Evolutionary conservation across 2,797 vertebrate species (phyloP), one percentile per base, ranked within the genome.

Genomic region (Hemibagrus guttatus): DNA sequence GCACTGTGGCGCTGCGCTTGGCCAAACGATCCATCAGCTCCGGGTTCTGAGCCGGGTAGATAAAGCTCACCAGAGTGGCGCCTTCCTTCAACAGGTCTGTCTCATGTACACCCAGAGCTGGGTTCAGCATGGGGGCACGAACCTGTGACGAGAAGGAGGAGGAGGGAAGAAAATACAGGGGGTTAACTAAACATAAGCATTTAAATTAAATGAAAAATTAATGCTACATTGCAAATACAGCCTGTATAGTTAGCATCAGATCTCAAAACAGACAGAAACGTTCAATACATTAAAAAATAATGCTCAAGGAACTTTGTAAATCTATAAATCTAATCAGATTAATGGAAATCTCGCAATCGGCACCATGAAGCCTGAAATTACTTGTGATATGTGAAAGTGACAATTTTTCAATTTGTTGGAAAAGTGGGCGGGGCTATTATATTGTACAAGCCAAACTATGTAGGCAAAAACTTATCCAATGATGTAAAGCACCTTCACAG

Each of bases 31-130:
- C 93, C 94, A 96, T 93, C 54, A 97, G 93, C 86, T 96, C 95
- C 0, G 95, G 89, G 89, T 97, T 97, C 93, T 96, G 96, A 85
- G 95, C 95, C 0, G 95, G 95, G 90, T 96, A 96, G 89, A 96
- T 93, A 90, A 96, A 96, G 91, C 95, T 96, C 88, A 96, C 83
- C 35, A 96, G 93, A 1, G 93, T 95, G 39, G 93, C 89, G 0
- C 94, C 93, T 0, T 97, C 95, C 89, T 95, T 96, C 92, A 96
- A 93, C 88, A 96, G 86, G 6, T 95, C 93, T 21, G 93, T 91
- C 88, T 96, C 95, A 2, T 97, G 96, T 56, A 92, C 56, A 46
- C 94, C 94, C 87, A 95, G 59, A 0, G 61, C 88, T 0, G 95
- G 91, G 90, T 95, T 97, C 90, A 96, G 95, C 74, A 91, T 59